Evolutionary conservation across 2,113 vertebrate genomes (phyloP).

Genomic region (Oncorhynchus nerka): DNA sequence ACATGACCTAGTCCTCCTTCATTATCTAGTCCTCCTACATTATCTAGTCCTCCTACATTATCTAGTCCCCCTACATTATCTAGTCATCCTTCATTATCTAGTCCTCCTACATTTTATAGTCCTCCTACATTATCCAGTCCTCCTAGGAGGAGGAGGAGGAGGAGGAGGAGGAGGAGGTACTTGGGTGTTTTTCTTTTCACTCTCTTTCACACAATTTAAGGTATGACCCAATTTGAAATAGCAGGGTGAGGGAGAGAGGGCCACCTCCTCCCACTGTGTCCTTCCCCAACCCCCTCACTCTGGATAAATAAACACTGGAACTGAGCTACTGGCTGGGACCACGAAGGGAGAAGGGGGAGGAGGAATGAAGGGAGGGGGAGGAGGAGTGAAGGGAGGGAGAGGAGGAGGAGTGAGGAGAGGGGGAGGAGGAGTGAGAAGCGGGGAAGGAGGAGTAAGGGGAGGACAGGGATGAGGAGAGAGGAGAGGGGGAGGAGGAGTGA

Average conservation of each 20-base stretch:
- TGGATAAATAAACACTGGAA: slow-evolving; percentile 4
- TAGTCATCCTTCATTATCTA: no score
- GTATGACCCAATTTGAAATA: slow-evolving; percentile 45
- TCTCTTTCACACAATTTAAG: slow-evolving; percentile 47
- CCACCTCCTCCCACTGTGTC: background rate
- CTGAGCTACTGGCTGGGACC: background rate
- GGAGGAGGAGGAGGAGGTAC: no score
- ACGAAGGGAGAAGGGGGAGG: background rate
- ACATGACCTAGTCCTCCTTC: background rate
- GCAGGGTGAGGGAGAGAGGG: slow-evolving; percentile 4
- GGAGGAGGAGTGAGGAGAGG: no score
- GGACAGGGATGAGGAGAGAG: background rate
- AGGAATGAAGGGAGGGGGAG: slow-evolving; percentile 12
- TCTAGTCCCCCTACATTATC: no score
- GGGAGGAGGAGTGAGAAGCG: background rate
- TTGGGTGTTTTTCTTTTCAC: background rate
- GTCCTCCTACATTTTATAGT: no score
- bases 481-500: background rate
- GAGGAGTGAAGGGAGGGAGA: background rate
- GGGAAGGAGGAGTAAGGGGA: background rate
- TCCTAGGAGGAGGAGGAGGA: background rate
- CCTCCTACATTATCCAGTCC: no score
- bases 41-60: no score
- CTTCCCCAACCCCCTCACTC: background rate
- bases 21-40: no score